Evolutionary conservation across 2,888 invertebrate genomes (phyloP).

Genomic region (Rhodophaea formosa): DNA sequence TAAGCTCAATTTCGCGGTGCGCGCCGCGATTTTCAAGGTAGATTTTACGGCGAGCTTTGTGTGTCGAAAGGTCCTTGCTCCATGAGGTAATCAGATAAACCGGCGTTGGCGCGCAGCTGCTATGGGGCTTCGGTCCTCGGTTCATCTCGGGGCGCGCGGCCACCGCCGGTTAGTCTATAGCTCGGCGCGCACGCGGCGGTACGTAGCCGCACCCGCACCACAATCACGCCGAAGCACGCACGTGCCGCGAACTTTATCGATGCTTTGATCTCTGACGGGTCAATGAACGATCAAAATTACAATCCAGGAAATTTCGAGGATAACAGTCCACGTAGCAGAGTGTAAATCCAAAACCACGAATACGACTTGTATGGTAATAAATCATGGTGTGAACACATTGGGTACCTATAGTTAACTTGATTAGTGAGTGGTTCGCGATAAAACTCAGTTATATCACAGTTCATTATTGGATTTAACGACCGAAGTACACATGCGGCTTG

Average conservation of each 20-base stretch:
- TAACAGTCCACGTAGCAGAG: background rate
- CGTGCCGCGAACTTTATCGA: slow-evolving; percentile 21
- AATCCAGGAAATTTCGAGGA: slow-evolving; percentile 12
- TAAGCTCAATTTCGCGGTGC: slow-evolving; percentile 59
- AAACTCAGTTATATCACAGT: slow-evolving; percentile 16
- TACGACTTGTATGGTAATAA: background rate
- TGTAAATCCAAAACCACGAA: background rate
- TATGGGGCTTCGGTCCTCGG: slow-evolving; percentile 53
- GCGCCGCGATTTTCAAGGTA: slow-evolving; percentile 67
- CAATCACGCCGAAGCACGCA: slow-evolving; percentile 19
- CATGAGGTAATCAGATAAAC: slow-evolving; percentile 75
- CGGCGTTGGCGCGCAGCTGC: slow-evolving; percentile 56
- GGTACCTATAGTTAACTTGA: slow-evolving; percentile 22
- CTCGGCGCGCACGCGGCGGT: slow-evolving; percentile 66
- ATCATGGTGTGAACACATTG: background rate
- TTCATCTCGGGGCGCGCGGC: slow-evolving; percentile 54
- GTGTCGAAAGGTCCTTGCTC: slow-evolving; percentile 77
- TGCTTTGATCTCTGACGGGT: slow-evolving; percentile 39
- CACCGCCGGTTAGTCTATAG: slow-evolving; percentile 57
- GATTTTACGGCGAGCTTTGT: slow-evolving; percentile 72
- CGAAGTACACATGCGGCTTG: background rate
- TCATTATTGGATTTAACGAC: slow-evolving; percentile 19
- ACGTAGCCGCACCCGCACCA: slow-evolving; percentile 50
- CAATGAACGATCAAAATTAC: slow-evolving; percentile 41
- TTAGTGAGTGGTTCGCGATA: slow-evolving; percentile 23